Evolutionary conservation across 1,140 invertebrate genomes (phyloP).

Genomic region (Neomicropteryx cornuta): DNA sequence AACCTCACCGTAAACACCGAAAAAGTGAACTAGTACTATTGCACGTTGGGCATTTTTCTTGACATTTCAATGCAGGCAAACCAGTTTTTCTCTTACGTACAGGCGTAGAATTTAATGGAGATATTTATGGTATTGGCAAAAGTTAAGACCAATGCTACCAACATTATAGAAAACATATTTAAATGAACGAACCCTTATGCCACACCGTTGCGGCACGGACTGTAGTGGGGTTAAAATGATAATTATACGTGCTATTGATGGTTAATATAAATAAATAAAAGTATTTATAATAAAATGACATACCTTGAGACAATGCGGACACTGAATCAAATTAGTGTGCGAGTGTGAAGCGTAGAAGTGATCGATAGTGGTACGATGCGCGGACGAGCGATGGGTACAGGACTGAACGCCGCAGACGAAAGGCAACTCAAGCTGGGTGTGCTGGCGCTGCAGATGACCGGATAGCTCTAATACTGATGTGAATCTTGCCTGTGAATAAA

Average conservation of each 20-base stretch:
- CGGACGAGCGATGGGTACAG: conserved; percentile 62
- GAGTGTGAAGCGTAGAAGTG: conserved; percentile 59
- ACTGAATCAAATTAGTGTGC: conserved; percentile 49
- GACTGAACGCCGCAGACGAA: conserved; percentile 65
- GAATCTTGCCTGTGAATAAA: conserved; percentile 34
- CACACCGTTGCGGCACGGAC: not conserved
- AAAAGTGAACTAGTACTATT: too few species aligned
- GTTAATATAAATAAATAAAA: conserved; percentile 8
- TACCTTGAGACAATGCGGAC: conserved; percentile 64
- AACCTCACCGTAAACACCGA: too few species aligned
- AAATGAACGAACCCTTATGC: too few species aligned
- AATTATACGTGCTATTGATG: conserved; percentile 22
- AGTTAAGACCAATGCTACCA: too few species aligned
- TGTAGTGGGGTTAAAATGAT: conserved; percentile 19
- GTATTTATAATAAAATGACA: conserved; percentile 11
- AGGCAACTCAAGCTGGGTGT: conserved; percentile 65
- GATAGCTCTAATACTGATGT: conserved; percentile 50
- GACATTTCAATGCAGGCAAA: too few species aligned
- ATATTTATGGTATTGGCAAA: too few species aligned
- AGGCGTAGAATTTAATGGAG: too few species aligned
- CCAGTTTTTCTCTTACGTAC: too few species aligned
- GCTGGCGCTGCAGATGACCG: conserved; percentile 63
- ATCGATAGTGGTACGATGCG: conserved; percentile 59
- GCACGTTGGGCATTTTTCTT: too few species aligned
- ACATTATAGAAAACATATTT: too few species aligned